Percentiles rank a stretch among this genome's conserved stretches.
Evolutionary conservation across 2,797 vertebrate species (phyloP).

Genomic region (Micrastur ruficollis): DNA sequence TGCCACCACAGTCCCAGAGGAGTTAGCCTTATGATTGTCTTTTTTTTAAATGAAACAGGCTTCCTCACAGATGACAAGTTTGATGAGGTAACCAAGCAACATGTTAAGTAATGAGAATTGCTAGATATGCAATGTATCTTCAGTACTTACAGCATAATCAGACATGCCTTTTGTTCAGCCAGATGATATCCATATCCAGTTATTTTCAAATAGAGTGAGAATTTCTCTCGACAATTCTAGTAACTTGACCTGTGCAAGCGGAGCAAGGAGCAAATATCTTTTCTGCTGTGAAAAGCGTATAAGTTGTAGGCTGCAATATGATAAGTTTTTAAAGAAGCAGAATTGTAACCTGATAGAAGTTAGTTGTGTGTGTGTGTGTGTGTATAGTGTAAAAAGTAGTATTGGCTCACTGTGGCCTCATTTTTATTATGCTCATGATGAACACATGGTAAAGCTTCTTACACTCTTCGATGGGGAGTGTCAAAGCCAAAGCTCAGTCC

Average conservation of each 20-base stretch:
- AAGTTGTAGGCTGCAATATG: background rate
- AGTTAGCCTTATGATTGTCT: background rate
- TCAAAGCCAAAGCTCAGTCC: background rate
- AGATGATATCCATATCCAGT: background rate
- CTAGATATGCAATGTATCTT: background rate
- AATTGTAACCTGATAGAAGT: background rate
- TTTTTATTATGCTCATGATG: background rate
- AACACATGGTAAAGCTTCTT: background rate
- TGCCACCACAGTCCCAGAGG: background rate
- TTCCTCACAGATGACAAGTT: slow-evolving; percentile 23
- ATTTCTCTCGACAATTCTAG: background rate
- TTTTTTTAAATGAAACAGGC: background rate
- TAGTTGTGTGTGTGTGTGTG: background rate
- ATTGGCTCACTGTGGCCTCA: background rate
- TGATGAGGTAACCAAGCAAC: slow-evolving; percentile 53
- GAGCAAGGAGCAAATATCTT: background rate
- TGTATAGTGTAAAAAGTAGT: background rate
- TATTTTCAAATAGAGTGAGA: background rate
- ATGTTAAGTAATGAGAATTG: slow-evolving; percentile 33
- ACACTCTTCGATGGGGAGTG: background rate
- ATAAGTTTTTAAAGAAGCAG: background rate
- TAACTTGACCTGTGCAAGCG: background rate
- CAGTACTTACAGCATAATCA: background rate
- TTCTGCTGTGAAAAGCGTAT: background rate
- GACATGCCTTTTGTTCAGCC: slow-evolving; percentile 13